Evolutionary conservation across 2,797 vertebrate genomes (phyloP), one percentile per base, ranked within the genome.

Genomic region (Hirundo rustica): DNA sequence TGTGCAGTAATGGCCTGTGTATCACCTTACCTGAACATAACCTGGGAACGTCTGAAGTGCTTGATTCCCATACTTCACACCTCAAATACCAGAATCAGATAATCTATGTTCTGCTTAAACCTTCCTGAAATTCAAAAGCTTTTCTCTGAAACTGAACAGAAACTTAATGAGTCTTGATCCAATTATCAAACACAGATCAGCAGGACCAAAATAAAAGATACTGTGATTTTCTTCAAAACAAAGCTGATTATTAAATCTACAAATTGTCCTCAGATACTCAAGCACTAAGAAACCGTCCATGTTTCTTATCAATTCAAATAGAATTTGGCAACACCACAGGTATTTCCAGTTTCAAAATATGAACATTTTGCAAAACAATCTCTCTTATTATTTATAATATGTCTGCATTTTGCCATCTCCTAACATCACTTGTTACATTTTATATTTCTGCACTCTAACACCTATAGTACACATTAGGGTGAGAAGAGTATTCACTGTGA

Each of bases 21-120:
- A 4, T 47, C 36, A n/a, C 9, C 18, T 75, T 51, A 65, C 18
- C 40, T 1, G 0, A 10, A 38, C 0, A 1, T 53, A 77, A 17
- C 13, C n/a, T 83, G 72, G 30, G 11, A 54, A 67, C 21, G 7
- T 5, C 42, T 40, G 38, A 85, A 64, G 20, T 45, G 73, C 38
- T 73, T 72, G 29, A 22, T 70, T 75, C 76, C 82, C 27, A 2
- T 40, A 26, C 8, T 60, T 85, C 22, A 42, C 34, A 10, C 13
- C 16, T 72, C 51, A 70, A 58, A 79, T 0, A 2, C 16, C 32
- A 80, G 32, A 66, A 71, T 53, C 19, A 34, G 53, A 64, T 71
- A 55, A 57, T 29, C 34, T 42, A 2, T 16, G 14, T 72, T 8
- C n/a, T 51, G 13, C 21, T 82, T 58, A 73, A 67, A 76, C 4